phyloP scores from a whole-genome alignment of 2,888 invertebrate genomes.

The Melanargia galathea region DNA sequence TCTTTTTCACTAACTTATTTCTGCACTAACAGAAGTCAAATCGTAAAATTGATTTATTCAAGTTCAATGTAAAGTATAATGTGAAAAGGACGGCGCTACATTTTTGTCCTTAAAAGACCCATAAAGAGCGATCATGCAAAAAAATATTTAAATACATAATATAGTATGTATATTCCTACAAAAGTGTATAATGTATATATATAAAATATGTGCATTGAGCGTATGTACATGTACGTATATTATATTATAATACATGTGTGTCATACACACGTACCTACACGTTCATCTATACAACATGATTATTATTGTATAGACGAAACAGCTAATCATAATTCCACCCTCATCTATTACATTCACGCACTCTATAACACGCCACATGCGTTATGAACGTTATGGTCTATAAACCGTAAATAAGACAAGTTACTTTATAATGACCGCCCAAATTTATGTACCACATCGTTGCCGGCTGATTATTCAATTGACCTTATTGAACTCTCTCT shows the following conservation, averaged over 20 bases:
- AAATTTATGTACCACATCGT: constrained; percentile 28
- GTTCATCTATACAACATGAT: no score
- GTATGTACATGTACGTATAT: no score
- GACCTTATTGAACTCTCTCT: constrained; percentile 62
- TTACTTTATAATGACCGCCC: constrained; percentile 15
- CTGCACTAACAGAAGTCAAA: no score
- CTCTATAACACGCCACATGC: not conserved
- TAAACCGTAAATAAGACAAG: constrained; percentile 19
- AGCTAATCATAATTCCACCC: not conserved
- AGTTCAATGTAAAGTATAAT: not conserved
- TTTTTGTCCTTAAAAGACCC: not conserved
- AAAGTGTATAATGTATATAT: no score
- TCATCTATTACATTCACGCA: not conserved
- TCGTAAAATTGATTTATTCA: not conserved
- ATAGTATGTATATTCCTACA: not conserved
- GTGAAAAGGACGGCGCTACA: not conserved
- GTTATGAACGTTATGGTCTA: not conserved
- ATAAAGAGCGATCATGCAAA: constrained; percentile 6
- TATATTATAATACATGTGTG: no score
- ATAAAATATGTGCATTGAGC: no score
- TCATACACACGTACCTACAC: no score
- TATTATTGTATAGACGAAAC: not conserved
- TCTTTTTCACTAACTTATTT: no score
- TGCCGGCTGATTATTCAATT: constrained; percentile 64
- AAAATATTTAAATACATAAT: not conserved